A percentile compares a stretch with the other conserved stretches of the same genome.
phyloP scores from a whole-genome alignment of 1,140 invertebrate species.

The Drosophila parabipectinata region DNA sequence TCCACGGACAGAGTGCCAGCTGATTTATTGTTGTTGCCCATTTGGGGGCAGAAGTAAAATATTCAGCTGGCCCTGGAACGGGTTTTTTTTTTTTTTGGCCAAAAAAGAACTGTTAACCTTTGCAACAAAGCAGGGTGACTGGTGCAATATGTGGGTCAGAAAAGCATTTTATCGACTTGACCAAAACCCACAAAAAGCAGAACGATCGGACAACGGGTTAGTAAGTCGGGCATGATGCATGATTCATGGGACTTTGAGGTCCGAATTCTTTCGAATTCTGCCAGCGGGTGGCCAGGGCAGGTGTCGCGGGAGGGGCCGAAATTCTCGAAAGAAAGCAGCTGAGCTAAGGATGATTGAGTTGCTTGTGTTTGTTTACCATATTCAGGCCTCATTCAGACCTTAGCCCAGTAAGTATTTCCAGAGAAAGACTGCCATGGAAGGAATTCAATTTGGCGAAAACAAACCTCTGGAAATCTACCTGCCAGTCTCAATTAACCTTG shows the following conservation, averaged over 20 bases:
- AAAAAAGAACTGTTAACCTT: conserved; percentile 63
- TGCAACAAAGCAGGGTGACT: conserved; percentile 23
- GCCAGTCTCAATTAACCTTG: conserved; percentile 68
- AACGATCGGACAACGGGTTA: conserved; percentile 53
- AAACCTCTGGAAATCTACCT: conserved; percentile 33
- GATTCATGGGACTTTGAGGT: conserved; percentile 54
- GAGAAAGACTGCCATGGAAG: not conserved
- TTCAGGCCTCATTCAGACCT: not conserved
- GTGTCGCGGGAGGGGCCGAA: not conserved
- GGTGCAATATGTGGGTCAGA: conserved; percentile 67
- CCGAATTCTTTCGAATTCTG: conserved; percentile 32
- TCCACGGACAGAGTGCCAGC: conserved; percentile 18
- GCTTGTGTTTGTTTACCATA: not conserved
- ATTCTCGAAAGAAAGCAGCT: conserved; percentile 2
- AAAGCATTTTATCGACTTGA: conserved; percentile 65
- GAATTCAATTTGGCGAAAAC: conserved; percentile 14
- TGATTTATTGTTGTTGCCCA: conserved; percentile 52
- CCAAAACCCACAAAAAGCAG: conserved; percentile 23
- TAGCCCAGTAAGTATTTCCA: not conserved
- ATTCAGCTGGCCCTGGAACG: conserved; percentile 47
- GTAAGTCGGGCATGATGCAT: conserved; percentile 54
- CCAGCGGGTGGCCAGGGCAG: conserved; percentile 1
- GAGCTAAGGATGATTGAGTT: conserved; percentile 1
- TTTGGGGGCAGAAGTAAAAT: conserved; percentile 17
- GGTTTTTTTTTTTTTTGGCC: conserved; percentile 34